A percentile compares a stretch with the other conserved stretches of the same genome.
These are phyloP conservation scores for Anarhynchus alexandrinus DNA, from an alignment of 2,113 vertebrate species.

Conservation along the genomic window DNA sequence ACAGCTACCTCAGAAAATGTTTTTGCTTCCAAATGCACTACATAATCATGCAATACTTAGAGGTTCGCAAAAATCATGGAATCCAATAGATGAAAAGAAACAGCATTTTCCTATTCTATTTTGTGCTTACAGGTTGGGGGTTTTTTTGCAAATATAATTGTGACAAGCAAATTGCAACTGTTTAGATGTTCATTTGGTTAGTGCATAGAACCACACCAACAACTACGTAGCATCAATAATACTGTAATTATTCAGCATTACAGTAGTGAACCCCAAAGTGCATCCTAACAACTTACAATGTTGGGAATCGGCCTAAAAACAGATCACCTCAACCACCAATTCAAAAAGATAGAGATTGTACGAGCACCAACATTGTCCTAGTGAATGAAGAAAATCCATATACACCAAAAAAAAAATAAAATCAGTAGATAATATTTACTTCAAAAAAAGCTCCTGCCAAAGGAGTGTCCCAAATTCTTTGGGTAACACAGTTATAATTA, in stretches of 20 bases:
- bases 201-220: not conserved
- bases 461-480: not conserved
- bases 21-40: not conserved
- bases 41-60: not conserved
- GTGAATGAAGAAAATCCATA: not conserved
- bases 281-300: not conserved
- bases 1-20: not conserved
- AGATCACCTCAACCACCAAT: not conserved
- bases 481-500: not conserved
- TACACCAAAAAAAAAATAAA: not conserved
- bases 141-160: not conserved
- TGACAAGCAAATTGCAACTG: not conserved
- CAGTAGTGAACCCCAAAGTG: not conserved
- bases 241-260: not conserved
- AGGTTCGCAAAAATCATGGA: not conserved
- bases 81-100: not conserved
- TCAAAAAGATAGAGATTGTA: not conserved
- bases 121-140: not conserved
- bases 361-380: not conserved
- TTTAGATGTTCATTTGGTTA: not conserved
- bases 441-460: not conserved
- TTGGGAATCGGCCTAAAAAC: not conserved
- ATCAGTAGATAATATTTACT: not conserved
- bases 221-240: not conserved
- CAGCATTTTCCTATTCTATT: not conserved